Conservation (phyloP, 2,113 vertebrate genomes). For the Calidris pugnax region DNA sequence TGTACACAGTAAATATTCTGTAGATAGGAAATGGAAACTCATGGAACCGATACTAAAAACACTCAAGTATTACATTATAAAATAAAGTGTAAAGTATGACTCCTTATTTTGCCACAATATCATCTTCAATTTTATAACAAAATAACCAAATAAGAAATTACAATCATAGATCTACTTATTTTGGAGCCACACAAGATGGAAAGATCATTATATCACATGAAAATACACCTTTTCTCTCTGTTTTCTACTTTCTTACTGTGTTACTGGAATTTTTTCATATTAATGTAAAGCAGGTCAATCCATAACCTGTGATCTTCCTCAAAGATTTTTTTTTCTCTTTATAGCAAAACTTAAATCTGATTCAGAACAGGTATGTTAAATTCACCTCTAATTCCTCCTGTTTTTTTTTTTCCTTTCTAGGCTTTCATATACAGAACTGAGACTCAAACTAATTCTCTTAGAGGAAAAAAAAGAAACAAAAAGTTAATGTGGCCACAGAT, state of each 20-base stretch:
- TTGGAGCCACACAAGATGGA: neutral
- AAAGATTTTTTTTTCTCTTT: neutral
- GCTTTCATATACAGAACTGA: neutral
- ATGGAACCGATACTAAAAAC: neutral
- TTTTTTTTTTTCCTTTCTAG: neutral
- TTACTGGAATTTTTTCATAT: neutral
- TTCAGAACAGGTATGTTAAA: neutral
- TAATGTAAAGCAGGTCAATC: neutral
- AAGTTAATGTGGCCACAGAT: neutral
- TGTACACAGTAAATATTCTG: constrained; percentile 33
- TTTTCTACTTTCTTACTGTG: neutral
- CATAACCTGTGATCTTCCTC: neutral
- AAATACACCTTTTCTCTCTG: neutral
- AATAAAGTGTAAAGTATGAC: neutral
- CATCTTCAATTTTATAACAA: neutral
- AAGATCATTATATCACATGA: neutral
- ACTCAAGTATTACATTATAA: neutral
- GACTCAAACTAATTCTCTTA: neutral
- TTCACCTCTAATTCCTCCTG: neutral
- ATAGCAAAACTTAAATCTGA: neutral
- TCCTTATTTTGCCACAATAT: neutral
- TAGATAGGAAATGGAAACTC: neutral
- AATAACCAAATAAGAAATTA: neutral
- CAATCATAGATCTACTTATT: neutral
- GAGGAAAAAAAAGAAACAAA: neutral